Percentiles rank a stretch among this genome's conserved stretches.
These are phyloP conservation scores for Mimumesa dahlbomi DNA, from an alignment of 2,888 invertebrate species.

Conservation along the genomic window DNA sequence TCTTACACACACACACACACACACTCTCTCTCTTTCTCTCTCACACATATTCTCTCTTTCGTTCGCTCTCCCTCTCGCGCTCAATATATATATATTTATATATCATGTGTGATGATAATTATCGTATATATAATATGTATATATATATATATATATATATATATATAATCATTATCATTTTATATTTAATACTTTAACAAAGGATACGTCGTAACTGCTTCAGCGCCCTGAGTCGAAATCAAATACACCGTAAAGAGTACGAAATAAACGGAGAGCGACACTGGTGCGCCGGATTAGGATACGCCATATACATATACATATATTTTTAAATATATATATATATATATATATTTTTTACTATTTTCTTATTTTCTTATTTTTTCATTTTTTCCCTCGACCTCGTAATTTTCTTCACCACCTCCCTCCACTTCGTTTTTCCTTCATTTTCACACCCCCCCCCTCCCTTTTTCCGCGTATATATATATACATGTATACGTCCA, in stretches of 20 bases:
- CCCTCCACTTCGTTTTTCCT: too few relatives aligned
- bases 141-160: constrained; percentile 22
- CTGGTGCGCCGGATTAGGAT: constrained; percentile 31
- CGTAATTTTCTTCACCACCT: too few relatives aligned
- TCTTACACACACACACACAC: too few relatives aligned
- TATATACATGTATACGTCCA: background rate
- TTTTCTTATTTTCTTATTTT: too few relatives aligned
- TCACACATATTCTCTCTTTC: too few relatives aligned
- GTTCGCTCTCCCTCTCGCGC: too few relatives aligned
- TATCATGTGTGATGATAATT: constrained; percentile 29
- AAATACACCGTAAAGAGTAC: constrained; percentile 44
- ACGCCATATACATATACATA: constrained; percentile 37
- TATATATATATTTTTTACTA: background rate
- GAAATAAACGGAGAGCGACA: constrained; percentile 40
- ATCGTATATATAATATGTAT: constrained; percentile 27
- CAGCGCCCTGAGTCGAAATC: constrained; percentile 50
- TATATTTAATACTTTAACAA: constrained; percentile 73
- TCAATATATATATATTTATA: constrained; percentile 30
- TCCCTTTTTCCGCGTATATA: too few relatives aligned
- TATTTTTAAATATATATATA: constrained; percentile 12
- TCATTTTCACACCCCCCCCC: too few relatives aligned
- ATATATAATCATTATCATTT: constrained; percentile 41
- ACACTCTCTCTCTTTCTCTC: too few relatives aligned
- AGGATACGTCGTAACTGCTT: constrained; percentile 60
- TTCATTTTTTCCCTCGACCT: too few relatives aligned